These are phyloP conservation scores for Drosophila formosana DNA, from an alignment of 2,888 invertebrate species.

Conservation along the genomic window DNA sequence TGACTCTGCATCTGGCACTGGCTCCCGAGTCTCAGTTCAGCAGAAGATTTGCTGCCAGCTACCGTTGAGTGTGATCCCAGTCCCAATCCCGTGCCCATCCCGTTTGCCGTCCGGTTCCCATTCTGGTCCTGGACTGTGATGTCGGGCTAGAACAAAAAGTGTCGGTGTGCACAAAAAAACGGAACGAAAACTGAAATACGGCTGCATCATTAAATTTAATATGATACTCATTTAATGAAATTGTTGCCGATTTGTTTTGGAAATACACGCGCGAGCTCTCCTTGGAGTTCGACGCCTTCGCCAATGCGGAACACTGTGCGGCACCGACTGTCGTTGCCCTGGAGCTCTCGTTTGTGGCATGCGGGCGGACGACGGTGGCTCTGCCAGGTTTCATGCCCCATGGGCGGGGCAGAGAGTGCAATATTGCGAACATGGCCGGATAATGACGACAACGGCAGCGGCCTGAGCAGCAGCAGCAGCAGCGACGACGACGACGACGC, in stretches of 20 bases:
- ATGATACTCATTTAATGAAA: constrained; percentile 86
- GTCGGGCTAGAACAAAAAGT: constrained; percentile 71
- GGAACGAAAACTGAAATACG: constrained; percentile 85
- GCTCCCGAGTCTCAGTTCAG: constrained; percentile 21
- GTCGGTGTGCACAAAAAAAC: constrained; percentile 56
- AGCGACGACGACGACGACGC: constrained; percentile 47
- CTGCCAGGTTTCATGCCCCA: constrained; percentile 40
- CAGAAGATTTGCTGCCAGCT: constrained; percentile 71
- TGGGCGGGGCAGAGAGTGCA: constrained; percentile 73
- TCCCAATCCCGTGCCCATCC: constrained; percentile 18
- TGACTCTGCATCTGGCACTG: constrained; percentile 13
- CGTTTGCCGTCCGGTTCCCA: neutral
- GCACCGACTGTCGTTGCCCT: constrained; percentile 46
- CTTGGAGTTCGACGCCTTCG: constrained; percentile 68
- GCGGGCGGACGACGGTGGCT: constrained; percentile 58
- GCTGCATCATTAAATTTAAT: constrained; percentile 86
- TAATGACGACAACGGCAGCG: constrained; percentile 71
- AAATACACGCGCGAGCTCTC: constrained; percentile 83
- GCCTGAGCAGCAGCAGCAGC: constrained; percentile 44
- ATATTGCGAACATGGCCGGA: constrained; percentile 79
- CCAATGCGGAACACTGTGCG: constrained; percentile 55
- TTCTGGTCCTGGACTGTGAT: constrained; percentile 1
- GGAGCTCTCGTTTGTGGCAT: constrained; percentile 55
- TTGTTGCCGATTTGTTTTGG: constrained; percentile 86
- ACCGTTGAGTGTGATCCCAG: constrained; percentile 48